These are phyloP conservation scores for Epirrhoe alternata DNA, from an alignment of 2,888 invertebrate genomes.

Conservation along the genomic window DNA sequence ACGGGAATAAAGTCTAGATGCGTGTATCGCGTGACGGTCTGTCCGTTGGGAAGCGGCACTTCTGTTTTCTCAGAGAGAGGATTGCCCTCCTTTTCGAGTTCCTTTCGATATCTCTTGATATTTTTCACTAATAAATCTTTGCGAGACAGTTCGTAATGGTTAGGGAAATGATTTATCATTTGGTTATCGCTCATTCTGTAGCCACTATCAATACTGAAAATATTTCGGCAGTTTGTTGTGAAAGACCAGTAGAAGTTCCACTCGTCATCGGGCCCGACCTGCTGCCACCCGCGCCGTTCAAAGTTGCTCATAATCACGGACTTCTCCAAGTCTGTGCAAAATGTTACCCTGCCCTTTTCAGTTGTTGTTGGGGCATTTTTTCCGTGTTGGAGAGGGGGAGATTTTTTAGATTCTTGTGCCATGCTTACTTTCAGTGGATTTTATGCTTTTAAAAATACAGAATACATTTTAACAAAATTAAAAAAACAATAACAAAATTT, in stretches of 20 bases:
- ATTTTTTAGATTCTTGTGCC: conserved; percentile 55
- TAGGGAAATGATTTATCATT: conserved; percentile 98
- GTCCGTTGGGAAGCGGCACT: conserved; percentile 83
- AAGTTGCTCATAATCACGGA: conserved; percentile 96
- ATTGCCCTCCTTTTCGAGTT: conserved; percentile 95
- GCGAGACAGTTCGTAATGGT: conserved; percentile 96
- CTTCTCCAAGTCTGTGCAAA: conserved; percentile 95
- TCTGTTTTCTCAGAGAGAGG: conserved; percentile 91
- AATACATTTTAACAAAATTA: conserved; percentile 39
- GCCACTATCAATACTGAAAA: conserved; percentile 96
- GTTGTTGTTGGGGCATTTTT: conserved; percentile 48
- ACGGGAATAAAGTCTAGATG: conserved; percentile 97
- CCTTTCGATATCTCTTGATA: conserved; percentile 96
- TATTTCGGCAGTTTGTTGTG: conserved; percentile 94
- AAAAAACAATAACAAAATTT: conserved; percentile 7
- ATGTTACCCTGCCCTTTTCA: conserved; percentile 64
- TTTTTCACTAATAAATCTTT: conserved; percentile 98
- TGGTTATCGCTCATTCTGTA: conserved; percentile 97
- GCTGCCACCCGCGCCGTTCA: conserved; percentile 95
- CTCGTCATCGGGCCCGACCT: conserved; percentile 94
- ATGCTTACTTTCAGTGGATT: conserved; percentile 35
- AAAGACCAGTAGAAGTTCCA: conserved; percentile 99
- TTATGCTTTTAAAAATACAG: conserved; percentile 26
- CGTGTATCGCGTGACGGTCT: conserved; percentile 88
- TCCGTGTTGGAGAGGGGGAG: conserved; percentile 47